phyloP scores from a whole-genome alignment of 2,113 vertebrate species.

The Zosterops pallidus region DNA sequence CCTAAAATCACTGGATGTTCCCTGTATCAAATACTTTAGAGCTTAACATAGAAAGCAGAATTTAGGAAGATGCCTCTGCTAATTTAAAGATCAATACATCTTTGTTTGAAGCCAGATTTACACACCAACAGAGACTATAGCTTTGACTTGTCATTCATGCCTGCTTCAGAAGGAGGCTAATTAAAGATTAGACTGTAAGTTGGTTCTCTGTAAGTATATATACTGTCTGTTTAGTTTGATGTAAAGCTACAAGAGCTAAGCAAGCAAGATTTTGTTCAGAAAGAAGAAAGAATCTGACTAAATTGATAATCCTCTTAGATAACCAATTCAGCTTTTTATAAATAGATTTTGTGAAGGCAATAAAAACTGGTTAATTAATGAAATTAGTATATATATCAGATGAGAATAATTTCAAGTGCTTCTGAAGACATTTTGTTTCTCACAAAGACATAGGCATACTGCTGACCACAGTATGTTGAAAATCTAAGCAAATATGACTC shows the following conservation, averaged over 20 bases:
- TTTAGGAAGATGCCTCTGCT: not conserved
- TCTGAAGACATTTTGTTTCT: not conserved
- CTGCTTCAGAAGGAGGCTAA: not conserved
- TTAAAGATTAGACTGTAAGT: not conserved
- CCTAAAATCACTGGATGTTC: not conserved
- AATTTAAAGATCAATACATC: not conserved
- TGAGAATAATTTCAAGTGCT: not conserved
- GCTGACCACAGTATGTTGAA: not conserved
- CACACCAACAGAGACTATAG: not conserved
- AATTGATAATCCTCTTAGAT: not conserved
- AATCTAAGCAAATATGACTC: not conserved
- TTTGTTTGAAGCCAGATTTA: not conserved
- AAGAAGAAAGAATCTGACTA: not conserved
- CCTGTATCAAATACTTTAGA: not conserved
- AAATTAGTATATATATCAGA: not conserved
- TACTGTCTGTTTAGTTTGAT: not conserved
- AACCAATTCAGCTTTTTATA: not conserved
- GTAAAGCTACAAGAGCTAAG: not conserved
- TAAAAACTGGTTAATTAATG: not conserved
- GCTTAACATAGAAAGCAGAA: not conserved
- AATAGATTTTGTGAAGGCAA: not conserved
- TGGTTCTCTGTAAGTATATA: not conserved
- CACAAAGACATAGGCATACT: not conserved
- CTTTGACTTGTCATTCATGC: not conserved
- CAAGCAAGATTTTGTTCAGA: not conserved